A percentile compares a stretch with the other conserved stretches of the same genome.
Conservation (phyloP, 2,888 invertebrate species). For the Seira ritae region DNA sequence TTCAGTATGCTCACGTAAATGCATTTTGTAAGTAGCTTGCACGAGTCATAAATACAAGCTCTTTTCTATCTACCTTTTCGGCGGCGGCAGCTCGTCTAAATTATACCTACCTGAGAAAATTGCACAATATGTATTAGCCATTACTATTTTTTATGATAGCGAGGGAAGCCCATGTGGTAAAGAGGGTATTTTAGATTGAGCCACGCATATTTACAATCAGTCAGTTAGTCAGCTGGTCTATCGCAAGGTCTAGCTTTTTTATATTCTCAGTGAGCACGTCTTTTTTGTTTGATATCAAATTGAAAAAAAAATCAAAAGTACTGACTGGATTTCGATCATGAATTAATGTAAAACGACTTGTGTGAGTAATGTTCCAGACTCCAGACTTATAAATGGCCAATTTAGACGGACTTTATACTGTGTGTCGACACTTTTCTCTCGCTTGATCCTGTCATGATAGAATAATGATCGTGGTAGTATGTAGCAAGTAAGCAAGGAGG, state of each 20-base stretch:
- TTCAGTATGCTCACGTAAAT: too few relatives aligned
- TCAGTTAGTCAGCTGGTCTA: slow-evolving; percentile 52
- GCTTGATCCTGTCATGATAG: slow-evolving; percentile 43
- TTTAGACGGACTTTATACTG: slow-evolving; percentile 39
- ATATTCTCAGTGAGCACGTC: slow-evolving; percentile 43
- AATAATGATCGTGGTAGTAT: slow-evolving; percentile 24
- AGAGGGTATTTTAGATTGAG: neutral
- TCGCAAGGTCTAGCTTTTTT: too few relatives aligned
- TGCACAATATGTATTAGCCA: neutral
- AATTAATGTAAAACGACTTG: slow-evolving; percentile 10
- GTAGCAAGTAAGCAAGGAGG: slow-evolving; percentile 25
- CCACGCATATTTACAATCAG: slow-evolving; percentile 20
- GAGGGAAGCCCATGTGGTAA: neutral
- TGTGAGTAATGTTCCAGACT: slow-evolving; percentile 6
- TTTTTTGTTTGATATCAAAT: slow-evolving; percentile 46
- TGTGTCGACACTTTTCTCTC: slow-evolving; percentile 3
- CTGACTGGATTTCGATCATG: neutral
- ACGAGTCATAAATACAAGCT: neutral
- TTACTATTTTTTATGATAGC: neutral
- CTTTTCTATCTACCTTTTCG: neutral
- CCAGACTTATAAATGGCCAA: slow-evolving; percentile 44
- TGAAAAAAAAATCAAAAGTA: slow-evolving; percentile 37
- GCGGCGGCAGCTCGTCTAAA: neutral
- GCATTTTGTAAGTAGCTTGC: too few relatives aligned
- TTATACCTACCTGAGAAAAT: slow-evolving; percentile 1